Conservation (phyloP, 2,797 vertebrate genomes). For the Oryzias sinensis region DNA sequence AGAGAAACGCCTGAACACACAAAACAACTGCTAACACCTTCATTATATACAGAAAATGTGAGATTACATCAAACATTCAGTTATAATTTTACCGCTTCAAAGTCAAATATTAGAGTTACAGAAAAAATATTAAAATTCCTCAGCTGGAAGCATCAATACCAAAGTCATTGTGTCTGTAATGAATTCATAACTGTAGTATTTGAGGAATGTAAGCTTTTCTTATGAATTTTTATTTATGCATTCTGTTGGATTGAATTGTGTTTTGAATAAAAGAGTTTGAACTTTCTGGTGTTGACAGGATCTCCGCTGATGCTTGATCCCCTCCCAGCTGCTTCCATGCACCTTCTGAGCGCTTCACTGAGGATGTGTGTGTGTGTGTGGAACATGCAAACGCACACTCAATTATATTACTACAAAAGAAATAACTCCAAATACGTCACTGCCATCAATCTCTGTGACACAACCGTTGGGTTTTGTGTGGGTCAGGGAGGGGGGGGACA, state of each 20-base stretch:
- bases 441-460: constrained; percentile 53
- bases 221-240: constrained; percentile 28
- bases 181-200: not conserved
- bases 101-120: too few species aligned
- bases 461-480: constrained; percentile 10
- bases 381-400: constrained; percentile 11
- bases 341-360: not conserved
- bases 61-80: too few species aligned
- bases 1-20: not conserved
- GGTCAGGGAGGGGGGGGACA: constrained; percentile 8
- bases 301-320: too few species aligned
- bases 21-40: not conserved
- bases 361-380: constrained; percentile 13
- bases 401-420: constrained; percentile 26
- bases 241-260: not conserved
- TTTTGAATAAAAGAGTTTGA: constrained; percentile 30
- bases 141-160: not conserved
- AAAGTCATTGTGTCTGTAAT: constrained; percentile 6
- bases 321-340: not conserved
- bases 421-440: constrained; percentile 58
- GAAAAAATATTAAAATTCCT: too few species aligned
- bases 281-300: too few species aligned
- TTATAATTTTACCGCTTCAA: too few species aligned
- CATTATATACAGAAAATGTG: too few species aligned
- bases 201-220: constrained; percentile 8